Evolutionary conservation across 2,797 vertebrate species (phyloP).

Genomic region (Vultur gryphus): DNA sequence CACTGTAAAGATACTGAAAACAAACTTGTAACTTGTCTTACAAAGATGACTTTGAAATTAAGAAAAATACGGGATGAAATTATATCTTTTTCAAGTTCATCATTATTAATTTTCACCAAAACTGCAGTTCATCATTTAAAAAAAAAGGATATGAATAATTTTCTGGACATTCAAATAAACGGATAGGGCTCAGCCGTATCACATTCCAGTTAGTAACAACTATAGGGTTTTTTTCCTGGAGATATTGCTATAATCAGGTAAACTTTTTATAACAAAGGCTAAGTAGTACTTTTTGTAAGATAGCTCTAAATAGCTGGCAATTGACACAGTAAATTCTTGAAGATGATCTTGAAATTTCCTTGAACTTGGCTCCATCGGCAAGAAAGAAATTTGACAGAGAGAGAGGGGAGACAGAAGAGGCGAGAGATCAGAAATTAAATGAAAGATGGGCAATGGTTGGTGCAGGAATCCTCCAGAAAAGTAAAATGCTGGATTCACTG

Average conservation of each 20-base stretch:
- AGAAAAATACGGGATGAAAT: background rate
- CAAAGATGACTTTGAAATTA: background rate
- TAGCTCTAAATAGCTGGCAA: conserved; percentile 11
- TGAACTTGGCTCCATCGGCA: background rate
- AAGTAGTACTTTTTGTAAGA: conserved; percentile 6
- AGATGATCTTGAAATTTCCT: conserved; percentile 4
- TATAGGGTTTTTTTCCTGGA: background rate
- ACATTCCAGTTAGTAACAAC: background rate
- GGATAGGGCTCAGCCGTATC: background rate
- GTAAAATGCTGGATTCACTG: background rate
- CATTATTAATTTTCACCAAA: background rate
- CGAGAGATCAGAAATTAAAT: background rate
- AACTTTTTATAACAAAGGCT: background rate
- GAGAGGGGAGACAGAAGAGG: background rate
- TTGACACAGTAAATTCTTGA: background rate
- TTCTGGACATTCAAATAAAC: background rate
- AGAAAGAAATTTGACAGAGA: background rate
- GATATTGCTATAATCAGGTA: background rate
- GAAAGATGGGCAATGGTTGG: background rate
- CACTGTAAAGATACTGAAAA: background rate
- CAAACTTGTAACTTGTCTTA: background rate
- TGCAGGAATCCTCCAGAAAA: background rate
- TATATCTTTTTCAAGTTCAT: background rate
- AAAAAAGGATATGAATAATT: background rate
- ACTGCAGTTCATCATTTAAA: background rate